Percentiles rank a stretch among this genome's conserved stretches.
These are phyloP conservation scores for Bubo blakistoni DNA, from an alignment of 2,113 vertebrate genomes.

Conservation along the genomic window DNA sequence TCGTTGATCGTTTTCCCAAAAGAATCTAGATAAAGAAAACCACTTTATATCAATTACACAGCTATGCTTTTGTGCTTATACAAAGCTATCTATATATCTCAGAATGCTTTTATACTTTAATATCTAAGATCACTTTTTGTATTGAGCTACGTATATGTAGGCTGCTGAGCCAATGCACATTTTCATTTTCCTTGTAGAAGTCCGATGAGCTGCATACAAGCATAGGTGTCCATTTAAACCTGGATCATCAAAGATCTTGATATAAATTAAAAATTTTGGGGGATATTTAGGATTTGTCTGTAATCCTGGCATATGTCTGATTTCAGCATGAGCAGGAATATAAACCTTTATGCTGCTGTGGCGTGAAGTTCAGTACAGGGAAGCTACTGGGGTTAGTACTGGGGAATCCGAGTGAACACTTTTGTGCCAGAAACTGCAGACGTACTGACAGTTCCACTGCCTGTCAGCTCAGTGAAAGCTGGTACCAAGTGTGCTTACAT, in stretches of 20 bases:
- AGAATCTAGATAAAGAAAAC: not conserved
- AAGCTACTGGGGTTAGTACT: not conserved
- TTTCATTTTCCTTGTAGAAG: not conserved
- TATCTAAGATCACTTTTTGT: not conserved
- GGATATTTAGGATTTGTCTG: not conserved
- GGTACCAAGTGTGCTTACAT: not conserved
- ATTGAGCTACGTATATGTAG: not conserved
- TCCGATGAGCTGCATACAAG: not conserved
- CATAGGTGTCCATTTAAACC: not conserved
- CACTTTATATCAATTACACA: not conserved
- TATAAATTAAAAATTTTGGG: not conserved
- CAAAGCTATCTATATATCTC: not conserved
- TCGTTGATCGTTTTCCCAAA: not conserved
- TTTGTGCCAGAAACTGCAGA: not conserved
- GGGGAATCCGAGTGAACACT: not conserved
- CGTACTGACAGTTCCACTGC: not conserved
- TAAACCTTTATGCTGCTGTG: not conserved
- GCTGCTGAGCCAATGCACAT: not conserved
- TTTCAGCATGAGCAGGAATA: not conserved
- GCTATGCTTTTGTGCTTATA: not conserved
- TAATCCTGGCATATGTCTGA: not conserved
- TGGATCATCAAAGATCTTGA: not conserved
- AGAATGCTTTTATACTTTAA: not conserved
- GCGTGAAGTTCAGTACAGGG: not conserved
- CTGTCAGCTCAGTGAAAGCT: not conserved